phyloP scores from a whole-genome alignment of 2,797 vertebrate genomes.

The Loriculus beryllinus region DNA sequence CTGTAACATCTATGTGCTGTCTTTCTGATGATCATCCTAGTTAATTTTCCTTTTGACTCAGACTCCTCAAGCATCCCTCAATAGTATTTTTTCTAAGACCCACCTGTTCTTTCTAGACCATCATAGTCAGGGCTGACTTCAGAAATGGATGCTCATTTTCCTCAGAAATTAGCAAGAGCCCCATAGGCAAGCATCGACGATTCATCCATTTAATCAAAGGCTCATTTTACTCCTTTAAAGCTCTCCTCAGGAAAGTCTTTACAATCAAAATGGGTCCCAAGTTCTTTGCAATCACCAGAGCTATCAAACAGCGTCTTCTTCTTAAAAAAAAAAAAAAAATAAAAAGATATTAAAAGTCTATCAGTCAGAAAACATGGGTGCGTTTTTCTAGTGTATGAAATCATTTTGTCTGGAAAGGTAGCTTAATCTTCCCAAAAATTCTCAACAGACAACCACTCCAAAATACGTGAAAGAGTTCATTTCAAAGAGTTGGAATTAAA shows the following conservation, averaged over 20 bases:
- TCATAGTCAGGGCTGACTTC: neutral
- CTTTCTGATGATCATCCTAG: neutral
- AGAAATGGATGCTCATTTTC: neutral
- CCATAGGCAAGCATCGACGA: neutral
- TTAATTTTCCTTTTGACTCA: neutral
- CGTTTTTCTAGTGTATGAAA: neutral
- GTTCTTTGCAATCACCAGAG: neutral
- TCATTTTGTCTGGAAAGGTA: neutral
- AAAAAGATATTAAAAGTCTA: neutral
- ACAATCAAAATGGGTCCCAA: neutral
- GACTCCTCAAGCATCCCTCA: neutral
- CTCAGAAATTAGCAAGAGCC: neutral
- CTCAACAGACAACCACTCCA: neutral
- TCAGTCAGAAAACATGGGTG: neutral
- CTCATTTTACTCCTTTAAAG: neutral
- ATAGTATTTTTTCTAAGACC: neutral
- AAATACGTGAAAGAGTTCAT: neutral
- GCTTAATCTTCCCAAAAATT: neutral
- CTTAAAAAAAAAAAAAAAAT: neutral
- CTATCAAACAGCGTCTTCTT: neutral
- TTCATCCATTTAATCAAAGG: neutral
- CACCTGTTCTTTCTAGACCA: neutral
- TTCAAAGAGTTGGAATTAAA: neutral
- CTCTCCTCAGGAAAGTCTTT: neutral
- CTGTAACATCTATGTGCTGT: neutral